These are phyloP conservation scores for Caradrina clavipalpis DNA, from an alignment of 2,888 invertebrate genomes.

Conservation along the genomic window DNA sequence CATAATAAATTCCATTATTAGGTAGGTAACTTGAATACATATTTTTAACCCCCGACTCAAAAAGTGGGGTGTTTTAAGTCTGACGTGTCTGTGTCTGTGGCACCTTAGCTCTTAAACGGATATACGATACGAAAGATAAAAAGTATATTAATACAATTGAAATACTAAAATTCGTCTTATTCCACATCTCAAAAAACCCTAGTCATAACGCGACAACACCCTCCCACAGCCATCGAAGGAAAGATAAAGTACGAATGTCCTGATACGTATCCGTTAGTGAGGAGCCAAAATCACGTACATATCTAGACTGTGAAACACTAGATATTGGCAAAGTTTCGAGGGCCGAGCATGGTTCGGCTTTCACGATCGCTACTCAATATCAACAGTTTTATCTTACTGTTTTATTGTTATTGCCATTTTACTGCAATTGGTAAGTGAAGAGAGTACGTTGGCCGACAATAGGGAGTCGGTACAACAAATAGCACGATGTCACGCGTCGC, in stretches of 20 bases:
- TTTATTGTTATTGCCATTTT: slow-evolving; percentile 56
- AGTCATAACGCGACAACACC: slow-evolving; percentile 39
- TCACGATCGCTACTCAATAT: slow-evolving; percentile 66
- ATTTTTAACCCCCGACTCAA: too few relatives aligned
- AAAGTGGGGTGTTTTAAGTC: too few relatives aligned
- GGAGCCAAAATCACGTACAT: slow-evolving; percentile 61
- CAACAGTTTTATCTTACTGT: slow-evolving; percentile 66
- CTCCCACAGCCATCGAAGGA: slow-evolving; percentile 30
- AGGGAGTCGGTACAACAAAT: slow-evolving; percentile 23
- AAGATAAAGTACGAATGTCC: slow-evolving; percentile 55
- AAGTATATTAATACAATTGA: slow-evolving; percentile 29
- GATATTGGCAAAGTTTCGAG: slow-evolving; percentile 80
- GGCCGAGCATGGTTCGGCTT: slow-evolving; percentile 66
- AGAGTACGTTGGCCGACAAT: slow-evolving; percentile 26
- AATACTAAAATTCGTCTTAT: slow-evolving; percentile 31
- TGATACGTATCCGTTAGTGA: slow-evolving; percentile 51
- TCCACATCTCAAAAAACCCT: slow-evolving; percentile 39
- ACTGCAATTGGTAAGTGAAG: slow-evolving; percentile 55
- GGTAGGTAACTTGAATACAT: not conserved
- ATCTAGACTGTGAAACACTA: slow-evolving; percentile 58
- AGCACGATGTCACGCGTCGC: slow-evolving; percentile 40
- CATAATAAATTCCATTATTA: not conserved
- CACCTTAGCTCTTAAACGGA: too few relatives aligned
- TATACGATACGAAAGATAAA: not conserved
- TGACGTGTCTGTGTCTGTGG: too few relatives aligned